Evolutionary conservation across 2,797 vertebrate genomes (phyloP).

Genomic region (Tenualosa ilisha): DNA sequence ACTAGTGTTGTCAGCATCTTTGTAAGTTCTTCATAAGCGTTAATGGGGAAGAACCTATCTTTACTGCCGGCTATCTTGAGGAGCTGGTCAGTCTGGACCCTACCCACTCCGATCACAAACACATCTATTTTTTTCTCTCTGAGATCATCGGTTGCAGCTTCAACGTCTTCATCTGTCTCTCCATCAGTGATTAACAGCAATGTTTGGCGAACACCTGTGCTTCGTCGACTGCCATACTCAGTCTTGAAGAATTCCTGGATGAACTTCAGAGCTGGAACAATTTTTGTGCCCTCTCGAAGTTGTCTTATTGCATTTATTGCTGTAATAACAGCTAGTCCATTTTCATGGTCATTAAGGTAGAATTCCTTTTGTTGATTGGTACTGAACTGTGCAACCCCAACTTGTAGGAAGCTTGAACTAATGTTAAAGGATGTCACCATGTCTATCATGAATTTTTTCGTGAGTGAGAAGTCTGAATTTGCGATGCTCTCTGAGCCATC

Average conservation of each 20-base stretch:
- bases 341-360: constrained; percentile 67
- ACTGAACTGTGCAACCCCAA: constrained; percentile 83
- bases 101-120: constrained; percentile 77
- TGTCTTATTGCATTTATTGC: constrained; percentile 66
- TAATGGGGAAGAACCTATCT: background rate
- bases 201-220: constrained; percentile 66
- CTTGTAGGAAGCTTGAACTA: constrained; percentile 59
- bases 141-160: constrained; percentile 63
- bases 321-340: constrained; percentile 43
- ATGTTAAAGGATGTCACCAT: constrained; percentile 72
- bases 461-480: constrained; percentile 60
- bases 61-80: constrained; percentile 62
- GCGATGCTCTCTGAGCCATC: constrained; percentile 78
- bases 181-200: constrained; percentile 84
- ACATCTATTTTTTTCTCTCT: constrained; percentile 64
- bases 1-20: background rate
- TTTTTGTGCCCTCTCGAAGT: constrained; percentile 55
- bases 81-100: constrained; percentile 65
- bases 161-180: constrained; percentile 65
- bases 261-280: constrained; percentile 62
- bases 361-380: constrained; percentile 63
- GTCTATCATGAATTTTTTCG: constrained; percentile 74
- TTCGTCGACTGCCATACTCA: constrained; percentile 65
- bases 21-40: background rate
- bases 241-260: constrained; percentile 67